Evolutionary conservation across 2,797 vertebrate genomes (phyloP).

Genomic region (Peromyscus aztecus): DNA sequence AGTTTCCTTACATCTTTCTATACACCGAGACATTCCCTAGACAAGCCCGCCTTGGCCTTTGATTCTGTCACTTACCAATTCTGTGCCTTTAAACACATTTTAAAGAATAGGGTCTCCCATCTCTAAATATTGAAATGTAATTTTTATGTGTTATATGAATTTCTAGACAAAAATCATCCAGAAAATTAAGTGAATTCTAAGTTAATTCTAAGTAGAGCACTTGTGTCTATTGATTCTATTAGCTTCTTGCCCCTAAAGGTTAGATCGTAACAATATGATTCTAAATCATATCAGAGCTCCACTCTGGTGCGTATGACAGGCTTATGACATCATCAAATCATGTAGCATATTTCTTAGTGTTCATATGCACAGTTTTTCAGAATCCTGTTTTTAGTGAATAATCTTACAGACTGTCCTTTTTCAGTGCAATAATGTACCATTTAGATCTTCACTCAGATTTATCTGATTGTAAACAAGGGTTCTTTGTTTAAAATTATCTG

Average conservation of each 20-base stretch:
- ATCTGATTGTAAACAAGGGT: not conserved
- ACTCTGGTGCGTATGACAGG: not conserved
- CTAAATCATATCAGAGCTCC: not conserved
- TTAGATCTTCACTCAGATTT: not conserved
- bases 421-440: not conserved
- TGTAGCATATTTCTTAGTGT: not conserved
- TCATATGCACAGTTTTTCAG: not conserved
- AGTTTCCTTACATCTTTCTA: not conserved
- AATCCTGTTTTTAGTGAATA: not conserved
- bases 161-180: not conserved
- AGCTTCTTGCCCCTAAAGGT: not conserved
- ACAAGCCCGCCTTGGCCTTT: not conserved
- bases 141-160: not conserved
- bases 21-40: not conserved
- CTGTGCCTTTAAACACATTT: slow-evolving; percentile 10
- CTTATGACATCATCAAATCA: not conserved
- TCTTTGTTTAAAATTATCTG: not conserved
- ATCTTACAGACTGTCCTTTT: not conserved
- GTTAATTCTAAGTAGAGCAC: not conserved
- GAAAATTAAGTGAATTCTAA: not conserved
- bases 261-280: not conserved
- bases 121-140: not conserved
- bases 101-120: not conserved
- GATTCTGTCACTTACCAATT: not conserved
- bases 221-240: not conserved